Evolutionary conservation across 1,140 invertebrate genomes (phyloP).

Genomic region (Drosophila pseudoananassae): DNA sequence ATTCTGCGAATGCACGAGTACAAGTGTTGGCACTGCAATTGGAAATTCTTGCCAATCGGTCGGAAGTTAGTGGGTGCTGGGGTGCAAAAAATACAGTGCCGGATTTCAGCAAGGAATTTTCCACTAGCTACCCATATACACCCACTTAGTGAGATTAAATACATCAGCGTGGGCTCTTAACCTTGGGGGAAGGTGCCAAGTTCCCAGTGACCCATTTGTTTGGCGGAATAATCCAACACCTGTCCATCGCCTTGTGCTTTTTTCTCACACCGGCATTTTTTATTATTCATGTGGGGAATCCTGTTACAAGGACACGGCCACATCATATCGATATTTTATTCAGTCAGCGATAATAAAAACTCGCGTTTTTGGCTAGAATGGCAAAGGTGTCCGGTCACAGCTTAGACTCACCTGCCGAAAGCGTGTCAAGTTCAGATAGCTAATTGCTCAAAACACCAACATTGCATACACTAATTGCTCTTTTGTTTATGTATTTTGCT

Average conservation of each 20-base stretch:
- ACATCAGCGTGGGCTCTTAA: constrained; percentile 14
- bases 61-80: not conserved
- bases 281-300: constrained; percentile 43
- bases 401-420: constrained; percentile 32
- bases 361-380: constrained; percentile 2
- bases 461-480: constrained; percentile 51
- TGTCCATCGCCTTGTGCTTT: constrained; percentile 1
- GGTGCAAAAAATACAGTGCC: constrained; percentile 15
- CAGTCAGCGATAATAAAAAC: constrained; percentile 9
- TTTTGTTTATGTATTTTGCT: constrained; percentile 17
- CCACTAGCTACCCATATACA: constrained; percentile 22
- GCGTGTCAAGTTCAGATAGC: constrained; percentile 69
- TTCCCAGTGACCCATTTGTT: constrained; percentile 42
- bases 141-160: constrained; percentile 9
- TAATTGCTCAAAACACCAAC: constrained; percentile 45
- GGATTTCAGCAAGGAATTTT: constrained; percentile 41
- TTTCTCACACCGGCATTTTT: constrained; percentile 49
- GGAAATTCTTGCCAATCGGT: constrained; percentile 26
- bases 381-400: constrained; percentile 12
- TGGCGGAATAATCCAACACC: constrained; percentile 1
- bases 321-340: constrained; percentile 48
- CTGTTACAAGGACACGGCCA: constrained; percentile 55
- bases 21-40: constrained; percentile 17
- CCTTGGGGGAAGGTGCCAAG: constrained; percentile 51
- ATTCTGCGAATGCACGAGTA: constrained; percentile 11